phyloP scores from a whole-genome alignment of 2,113 vertebrate genomes.

The Urocitellus parryii region DNA sequence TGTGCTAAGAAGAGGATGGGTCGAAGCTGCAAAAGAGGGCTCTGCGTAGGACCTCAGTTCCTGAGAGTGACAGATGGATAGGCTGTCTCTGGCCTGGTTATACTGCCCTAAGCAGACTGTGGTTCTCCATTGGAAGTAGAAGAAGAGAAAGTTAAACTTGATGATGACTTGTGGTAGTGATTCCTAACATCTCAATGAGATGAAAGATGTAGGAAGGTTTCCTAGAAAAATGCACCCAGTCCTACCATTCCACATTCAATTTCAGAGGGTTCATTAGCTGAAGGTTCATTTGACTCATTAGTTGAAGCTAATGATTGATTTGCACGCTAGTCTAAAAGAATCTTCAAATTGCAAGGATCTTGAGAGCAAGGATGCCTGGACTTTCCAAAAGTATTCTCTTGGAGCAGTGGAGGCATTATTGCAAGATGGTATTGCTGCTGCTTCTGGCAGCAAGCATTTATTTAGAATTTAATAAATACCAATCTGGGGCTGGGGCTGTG shows the following conservation, averaged over 20 bases:
- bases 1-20: background rate
- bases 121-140: background rate
- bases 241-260: background rate
- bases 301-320: background rate
- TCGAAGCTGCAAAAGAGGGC: background rate
- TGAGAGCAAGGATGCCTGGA: background rate
- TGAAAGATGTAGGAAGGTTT: background rate
- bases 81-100: background rate
- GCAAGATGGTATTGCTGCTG: background rate
- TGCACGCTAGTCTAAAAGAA: background rate
- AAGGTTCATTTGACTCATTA: background rate
- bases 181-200: background rate
- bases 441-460: background rate
- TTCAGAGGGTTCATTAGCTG: background rate
- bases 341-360: background rate
- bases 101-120: background rate
- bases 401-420: background rate
- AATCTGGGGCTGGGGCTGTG: background rate
- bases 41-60: background rate
- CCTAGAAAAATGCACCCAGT: background rate
- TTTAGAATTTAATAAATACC: background rate
- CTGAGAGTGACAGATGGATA: too few species aligned
- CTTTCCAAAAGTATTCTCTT: conserved; percentile 10
- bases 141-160: background rate
- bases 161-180: background rate